Evolutionary conservation across 1,140 invertebrate species (phyloP), one percentile per base, ranked within the genome.

Genomic region (Drosophila mayri): DNA sequence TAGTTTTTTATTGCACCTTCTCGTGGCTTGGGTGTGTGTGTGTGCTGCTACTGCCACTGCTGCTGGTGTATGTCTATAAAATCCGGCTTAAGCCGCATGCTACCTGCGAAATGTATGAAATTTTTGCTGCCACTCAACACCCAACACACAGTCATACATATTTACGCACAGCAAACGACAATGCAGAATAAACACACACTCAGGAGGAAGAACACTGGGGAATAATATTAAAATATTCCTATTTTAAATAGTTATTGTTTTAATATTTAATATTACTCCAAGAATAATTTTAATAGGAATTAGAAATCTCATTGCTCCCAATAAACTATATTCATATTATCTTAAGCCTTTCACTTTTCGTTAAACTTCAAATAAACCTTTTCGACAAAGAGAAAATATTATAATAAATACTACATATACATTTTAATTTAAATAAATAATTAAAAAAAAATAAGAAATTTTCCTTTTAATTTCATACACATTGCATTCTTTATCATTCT

Each of bases 21-120:
- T 40, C 22, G 11, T 3, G 20, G 14, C 2, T 12, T 2, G 12
- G 14, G 18, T 40, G 28, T 30, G n/a, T 37, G 37, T 43, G 28
- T 37, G 38, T 41, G 9, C 25, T 20, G 41, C 37, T 57, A 14
- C 46, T 55, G 22, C 55, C 25, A 10, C 30, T 46, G 40, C 37
- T 30, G 37, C 37, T 14, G 52, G 12, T 35, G 35, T 41, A 59
- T 72, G 81, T 87, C 84, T 75, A 88, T 88, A 72, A 88, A 88
- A 88, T 88, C 85, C 85, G 58, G 58, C 77, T 88, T 90, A 88
- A 88, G 85, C 85, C 66, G 40, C 79, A 57, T 73, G 76, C 84
- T 87, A 87, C 79, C 83, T 87, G 76, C 58, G 83, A 87, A 80
- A 87, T 88, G 83, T 83, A 87, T 87, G 83, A 65, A 73, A 82